Conservation (phyloP, 2,113 vertebrate species). For the Edolisoma coerulescens region DNA sequence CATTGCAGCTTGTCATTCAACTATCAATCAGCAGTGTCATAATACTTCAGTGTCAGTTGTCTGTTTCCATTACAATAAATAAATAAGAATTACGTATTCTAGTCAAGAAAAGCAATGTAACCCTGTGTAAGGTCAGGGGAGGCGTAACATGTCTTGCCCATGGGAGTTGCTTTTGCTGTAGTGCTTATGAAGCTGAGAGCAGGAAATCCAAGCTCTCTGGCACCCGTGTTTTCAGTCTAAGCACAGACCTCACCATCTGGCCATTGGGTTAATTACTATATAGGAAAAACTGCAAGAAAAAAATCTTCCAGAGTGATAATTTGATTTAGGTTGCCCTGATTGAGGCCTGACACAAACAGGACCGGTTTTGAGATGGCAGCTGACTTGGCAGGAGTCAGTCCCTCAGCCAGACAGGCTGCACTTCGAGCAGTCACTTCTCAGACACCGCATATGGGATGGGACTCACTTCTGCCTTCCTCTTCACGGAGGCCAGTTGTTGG, state of each 20-base stretch:
- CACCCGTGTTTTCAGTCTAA: neutral
- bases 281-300: neutral
- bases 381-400: neutral
- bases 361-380: neutral
- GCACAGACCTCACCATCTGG: neutral
- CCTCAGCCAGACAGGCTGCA: neutral
- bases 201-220: neutral
- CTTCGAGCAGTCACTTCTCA: neutral
- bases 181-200: neutral
- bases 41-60: conserved; percentile 9
- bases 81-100: conserved; percentile 44
- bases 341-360: neutral
- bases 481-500: neutral
- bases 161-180: neutral
- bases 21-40: conserved; percentile 39
- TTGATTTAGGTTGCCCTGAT: neutral
- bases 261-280: neutral
- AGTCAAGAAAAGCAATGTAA: neutral
- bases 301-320: neutral
- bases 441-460: accelerated
- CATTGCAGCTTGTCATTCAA: conserved; percentile 33
- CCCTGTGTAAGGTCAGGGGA: neutral
- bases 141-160: neutral
- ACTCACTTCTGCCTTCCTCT: neutral
- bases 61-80: conserved; percentile 45